Percentiles rank a stretch among this genome's conserved stretches.
phyloP scores from a whole-genome alignment of 1,140 invertebrate genomes.

The Drosophila arizonae region DNA sequence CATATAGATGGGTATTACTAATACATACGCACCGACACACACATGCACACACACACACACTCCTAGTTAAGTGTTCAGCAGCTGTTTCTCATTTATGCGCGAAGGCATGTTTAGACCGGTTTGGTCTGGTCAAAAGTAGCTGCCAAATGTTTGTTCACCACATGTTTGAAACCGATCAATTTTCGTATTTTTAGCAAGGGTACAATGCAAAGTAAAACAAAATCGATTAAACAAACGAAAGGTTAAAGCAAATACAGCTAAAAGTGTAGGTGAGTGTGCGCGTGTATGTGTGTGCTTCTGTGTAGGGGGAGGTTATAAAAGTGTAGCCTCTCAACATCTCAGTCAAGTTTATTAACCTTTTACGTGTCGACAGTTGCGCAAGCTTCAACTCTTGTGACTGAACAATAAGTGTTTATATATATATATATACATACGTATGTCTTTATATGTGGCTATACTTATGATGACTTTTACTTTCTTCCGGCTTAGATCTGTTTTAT shows the following conservation, averaged over 20 bases:
- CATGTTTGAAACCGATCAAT: slow-evolving; percentile 37
- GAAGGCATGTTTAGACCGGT: slow-evolving; percentile 24
- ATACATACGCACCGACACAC: neutral
- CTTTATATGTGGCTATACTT: neutral
- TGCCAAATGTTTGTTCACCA: slow-evolving; percentile 51
- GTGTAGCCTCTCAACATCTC: slow-evolving; percentile 3
- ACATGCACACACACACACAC: neutral
- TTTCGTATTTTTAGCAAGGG: slow-evolving; percentile 73
- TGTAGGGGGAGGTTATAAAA: slow-evolving; percentile 28
- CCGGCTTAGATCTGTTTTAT: slow-evolving; percentile 33
- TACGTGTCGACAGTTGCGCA: slow-evolving; percentile 36
- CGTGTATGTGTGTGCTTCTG: neutral
- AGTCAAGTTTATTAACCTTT: slow-evolving; percentile 71
- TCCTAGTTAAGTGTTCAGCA: slow-evolving; percentile 31
- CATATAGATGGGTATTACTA: slow-evolving; percentile 3
- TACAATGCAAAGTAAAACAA: slow-evolving; percentile 32
- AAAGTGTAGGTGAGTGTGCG: slow-evolving; percentile 4
- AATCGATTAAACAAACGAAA: slow-evolving; percentile 80
- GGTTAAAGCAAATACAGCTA: slow-evolving; percentile 58
- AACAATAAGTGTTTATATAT: slow-evolving; percentile 7
- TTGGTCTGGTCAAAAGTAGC: slow-evolving; percentile 31
- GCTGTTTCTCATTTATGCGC: slow-evolving; percentile 52
- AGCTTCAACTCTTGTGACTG: slow-evolving; percentile 18
- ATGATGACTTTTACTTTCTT: slow-evolving; percentile 65
- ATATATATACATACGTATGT: neutral